Evolutionary conservation across 2,888 invertebrate genomes (phyloP).

Genomic region (Athalia cordata): DNA sequence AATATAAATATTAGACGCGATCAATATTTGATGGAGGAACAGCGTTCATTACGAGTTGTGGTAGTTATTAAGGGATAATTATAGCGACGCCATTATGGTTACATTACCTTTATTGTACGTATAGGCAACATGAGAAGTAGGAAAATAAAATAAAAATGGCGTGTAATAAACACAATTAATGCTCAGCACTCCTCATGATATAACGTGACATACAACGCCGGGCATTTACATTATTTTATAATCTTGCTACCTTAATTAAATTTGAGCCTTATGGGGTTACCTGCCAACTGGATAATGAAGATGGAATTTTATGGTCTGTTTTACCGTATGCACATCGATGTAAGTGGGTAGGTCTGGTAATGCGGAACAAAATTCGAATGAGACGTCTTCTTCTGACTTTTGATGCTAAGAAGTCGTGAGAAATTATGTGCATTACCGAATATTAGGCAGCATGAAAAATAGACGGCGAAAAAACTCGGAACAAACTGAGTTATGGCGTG

Average conservation of each 20-base stretch:
- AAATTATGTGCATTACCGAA: no score
- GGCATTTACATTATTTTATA: not conserved
- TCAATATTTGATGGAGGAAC: not conserved
- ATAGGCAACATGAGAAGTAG: not conserved
- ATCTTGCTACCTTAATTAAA: not conserved
- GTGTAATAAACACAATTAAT: conserved; percentile 23
- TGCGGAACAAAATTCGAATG: not conserved
- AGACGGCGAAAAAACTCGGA: no score
- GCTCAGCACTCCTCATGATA: not conserved
- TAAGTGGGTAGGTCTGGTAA: not conserved
- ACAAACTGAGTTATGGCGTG: no score
- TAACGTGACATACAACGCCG: not conserved
- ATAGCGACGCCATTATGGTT: not conserved
- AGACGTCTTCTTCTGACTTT: not conserved
- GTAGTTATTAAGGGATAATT: no score
- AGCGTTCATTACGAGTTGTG: no score
- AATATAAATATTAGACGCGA: conserved; percentile 36
- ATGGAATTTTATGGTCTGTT: not conserved
- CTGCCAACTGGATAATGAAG: conserved; percentile 17
- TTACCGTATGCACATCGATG: not conserved
- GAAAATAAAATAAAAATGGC: not conserved
- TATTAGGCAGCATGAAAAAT: no score
- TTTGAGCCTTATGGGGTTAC: conserved; percentile 6
- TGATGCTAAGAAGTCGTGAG: no score
- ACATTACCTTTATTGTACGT: not conserved